Conservation (phyloP, 2,888 invertebrate species). For the Callyntrura sp. region DNA sequence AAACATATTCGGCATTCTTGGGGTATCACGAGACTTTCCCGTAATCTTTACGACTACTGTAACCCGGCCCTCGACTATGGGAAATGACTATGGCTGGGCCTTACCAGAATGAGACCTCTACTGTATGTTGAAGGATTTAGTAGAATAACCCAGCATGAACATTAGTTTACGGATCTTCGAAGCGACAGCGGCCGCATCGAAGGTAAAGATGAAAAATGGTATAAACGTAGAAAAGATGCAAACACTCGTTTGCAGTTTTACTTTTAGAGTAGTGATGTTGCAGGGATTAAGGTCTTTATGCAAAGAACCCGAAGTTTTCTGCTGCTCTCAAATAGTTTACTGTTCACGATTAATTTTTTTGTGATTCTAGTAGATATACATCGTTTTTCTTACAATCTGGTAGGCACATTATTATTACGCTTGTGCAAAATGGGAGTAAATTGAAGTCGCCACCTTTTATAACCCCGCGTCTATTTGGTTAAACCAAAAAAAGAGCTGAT, state of each 20-base stretch:
- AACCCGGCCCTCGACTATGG: not conserved
- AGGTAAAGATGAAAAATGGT: too few relatives aligned
- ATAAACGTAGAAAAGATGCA: too few relatives aligned
- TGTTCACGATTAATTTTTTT: not conserved
- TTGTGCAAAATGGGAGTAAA: not conserved
- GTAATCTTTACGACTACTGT: constrained; percentile 26
- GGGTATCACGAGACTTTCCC: constrained; percentile 28
- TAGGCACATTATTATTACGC: not conserved
- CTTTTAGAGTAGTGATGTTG: not conserved
- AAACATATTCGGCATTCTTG: not conserved
- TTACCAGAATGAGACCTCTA: not conserved
- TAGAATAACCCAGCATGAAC: not conserved
- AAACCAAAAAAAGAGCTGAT: constrained; percentile 15
- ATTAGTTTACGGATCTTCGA: constrained; percentile 17
- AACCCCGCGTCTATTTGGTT: too few relatives aligned
- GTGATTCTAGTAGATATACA: not conserved
- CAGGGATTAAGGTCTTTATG: constrained; percentile 4
- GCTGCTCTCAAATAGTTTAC: not conserved
- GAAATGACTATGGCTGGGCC: not conserved
- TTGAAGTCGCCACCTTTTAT: constrained; percentile 25
- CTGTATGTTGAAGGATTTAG: constrained; percentile 5
- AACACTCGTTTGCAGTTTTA: not conserved
- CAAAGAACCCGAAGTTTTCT: not conserved
- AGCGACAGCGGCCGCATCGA: not conserved
- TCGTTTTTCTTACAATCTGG: not conserved